A percentile compares a stretch with the other conserved stretches of the same genome.
Evolutionary conservation across 2,113 vertebrate genomes (phyloP).

Genomic region (Tenebrosternarchus preto): DNA sequence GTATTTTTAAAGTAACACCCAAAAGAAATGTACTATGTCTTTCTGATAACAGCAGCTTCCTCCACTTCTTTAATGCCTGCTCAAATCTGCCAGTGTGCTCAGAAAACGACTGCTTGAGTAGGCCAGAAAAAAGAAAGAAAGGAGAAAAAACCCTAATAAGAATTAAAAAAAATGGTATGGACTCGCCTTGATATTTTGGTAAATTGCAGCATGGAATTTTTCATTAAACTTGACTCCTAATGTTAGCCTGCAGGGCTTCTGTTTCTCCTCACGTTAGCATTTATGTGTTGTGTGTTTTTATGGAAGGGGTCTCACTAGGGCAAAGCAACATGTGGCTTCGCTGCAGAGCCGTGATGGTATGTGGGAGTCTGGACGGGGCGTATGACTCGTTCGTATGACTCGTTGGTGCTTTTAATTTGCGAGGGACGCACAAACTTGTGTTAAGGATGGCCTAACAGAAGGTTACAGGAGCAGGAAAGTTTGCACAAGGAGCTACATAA

Average conservation of each 20-base stretch:
- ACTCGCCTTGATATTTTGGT: slow-evolving; percentile 10
- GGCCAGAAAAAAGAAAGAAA: slow-evolving; percentile 20
- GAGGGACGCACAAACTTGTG: slow-evolving; percentile 23
- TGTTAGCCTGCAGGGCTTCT: slow-evolving; percentile 11
- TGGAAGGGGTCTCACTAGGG: slow-evolving; percentile 17
- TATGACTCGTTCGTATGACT: slow-evolving; percentile 45
- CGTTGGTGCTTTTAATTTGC: slow-evolving; percentile 18
- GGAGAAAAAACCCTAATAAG: too few relatives aligned
- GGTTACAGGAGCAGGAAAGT: background rate
- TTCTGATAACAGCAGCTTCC: slow-evolving; percentile 43
- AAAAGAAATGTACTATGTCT: slow-evolving; percentile 59
- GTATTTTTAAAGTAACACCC: slow-evolving; percentile 56
- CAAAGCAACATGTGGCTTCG: slow-evolving; percentile 18
- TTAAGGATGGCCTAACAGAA: slow-evolving; percentile 11
- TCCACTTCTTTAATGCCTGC: slow-evolving; percentile 51
- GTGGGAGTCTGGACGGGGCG: slow-evolving; percentile 10
- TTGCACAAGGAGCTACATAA: background rate
- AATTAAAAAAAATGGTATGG: too few relatives aligned
- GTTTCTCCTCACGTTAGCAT: slow-evolving; percentile 13
- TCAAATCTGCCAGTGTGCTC: slow-evolving; percentile 37
- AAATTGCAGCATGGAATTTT: slow-evolving; percentile 38
- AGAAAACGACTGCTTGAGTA: slow-evolving; percentile 33
- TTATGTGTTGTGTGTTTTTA: slow-evolving; percentile 38
- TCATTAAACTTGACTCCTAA: background rate
- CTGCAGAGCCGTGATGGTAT: background rate